Percentiles rank a stretch among this genome's conserved stretches.
These are phyloP conservation scores for Thalassoma bifasciatum DNA, from an alignment of 2,113 vertebrate species.

Conservation along the genomic window DNA sequence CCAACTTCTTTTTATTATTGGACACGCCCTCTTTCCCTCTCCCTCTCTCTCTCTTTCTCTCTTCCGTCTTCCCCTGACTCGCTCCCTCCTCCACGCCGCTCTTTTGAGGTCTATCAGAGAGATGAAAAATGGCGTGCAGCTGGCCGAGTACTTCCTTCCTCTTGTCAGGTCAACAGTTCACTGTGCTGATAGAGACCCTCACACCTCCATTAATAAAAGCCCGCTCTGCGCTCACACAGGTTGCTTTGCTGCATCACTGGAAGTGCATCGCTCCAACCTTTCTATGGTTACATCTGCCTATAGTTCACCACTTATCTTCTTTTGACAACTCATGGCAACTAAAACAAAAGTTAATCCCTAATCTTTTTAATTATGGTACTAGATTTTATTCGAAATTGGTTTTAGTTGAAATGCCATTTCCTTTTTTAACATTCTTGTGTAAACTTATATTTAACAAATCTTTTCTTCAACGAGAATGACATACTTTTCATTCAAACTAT, in stretches of 20 bases:
- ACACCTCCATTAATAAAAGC: constrained; percentile 67
- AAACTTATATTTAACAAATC: not conserved
- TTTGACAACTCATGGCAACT: not conserved
- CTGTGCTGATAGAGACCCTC: constrained; percentile 77
- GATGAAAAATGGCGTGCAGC: constrained; percentile 81
- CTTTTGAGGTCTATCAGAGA: constrained; percentile 68
- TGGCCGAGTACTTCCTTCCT: constrained; percentile 75
- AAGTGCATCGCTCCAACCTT: constrained; percentile 34
- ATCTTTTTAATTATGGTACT: not conserved
- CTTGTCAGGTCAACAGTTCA: constrained; percentile 78
- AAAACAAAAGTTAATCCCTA: not conserved
- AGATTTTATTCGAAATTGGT: no score
- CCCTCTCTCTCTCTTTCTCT: constrained; percentile 5
- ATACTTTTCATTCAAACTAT: not conserved
- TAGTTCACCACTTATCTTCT: constrained; percentile 1
- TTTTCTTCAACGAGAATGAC: not conserved
- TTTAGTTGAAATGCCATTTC: no score
- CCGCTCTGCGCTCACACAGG: constrained; percentile 59
- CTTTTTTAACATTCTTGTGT: not conserved
- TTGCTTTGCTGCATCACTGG: constrained; percentile 55
- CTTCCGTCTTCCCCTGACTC: not conserved
- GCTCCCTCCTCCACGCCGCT: constrained; percentile 9
- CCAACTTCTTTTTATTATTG: constrained; percentile 62
- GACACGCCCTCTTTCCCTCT: constrained; percentile 20
- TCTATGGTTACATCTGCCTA: constrained; percentile 26